Evolutionary conservation across 2,797 vertebrate genomes (phyloP).

Genomic region (Syngnathus rostellatus): DNA sequence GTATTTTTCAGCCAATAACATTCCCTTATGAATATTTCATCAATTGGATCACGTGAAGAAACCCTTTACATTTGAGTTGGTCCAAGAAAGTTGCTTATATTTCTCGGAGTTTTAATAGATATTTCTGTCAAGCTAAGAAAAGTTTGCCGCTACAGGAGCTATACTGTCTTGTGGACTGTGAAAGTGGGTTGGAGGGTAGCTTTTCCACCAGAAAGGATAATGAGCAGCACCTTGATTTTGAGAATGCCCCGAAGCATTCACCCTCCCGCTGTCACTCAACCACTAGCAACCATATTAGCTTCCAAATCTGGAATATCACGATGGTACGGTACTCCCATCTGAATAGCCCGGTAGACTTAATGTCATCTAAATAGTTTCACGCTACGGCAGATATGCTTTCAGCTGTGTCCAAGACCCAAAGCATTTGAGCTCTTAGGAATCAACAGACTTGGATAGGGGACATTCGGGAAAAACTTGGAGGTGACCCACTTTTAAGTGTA

Average conservation of each 20-base stretch:
- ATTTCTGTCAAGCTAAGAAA: neutral
- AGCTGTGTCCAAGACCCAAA: neutral
- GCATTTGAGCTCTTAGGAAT: neutral
- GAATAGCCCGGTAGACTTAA: neutral
- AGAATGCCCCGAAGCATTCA: neutral
- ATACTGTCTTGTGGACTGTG: neutral
- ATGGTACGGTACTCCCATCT: neutral
- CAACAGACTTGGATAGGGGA: neutral
- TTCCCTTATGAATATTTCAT: neutral
- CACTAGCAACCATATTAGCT: neutral
- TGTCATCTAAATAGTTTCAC: conserved; percentile 2
- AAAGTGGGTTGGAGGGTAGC: neutral
- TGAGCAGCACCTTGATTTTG: conserved; percentile 1
- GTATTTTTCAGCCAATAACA: neutral
- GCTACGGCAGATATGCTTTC: neutral
- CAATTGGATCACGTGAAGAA: neutral
- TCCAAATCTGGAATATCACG: conserved; percentile 5
- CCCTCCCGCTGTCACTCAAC: conserved; percentile 5
- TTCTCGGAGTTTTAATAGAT: neutral
- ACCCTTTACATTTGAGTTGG: neutral
- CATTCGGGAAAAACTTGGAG: neutral
- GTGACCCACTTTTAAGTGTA: neutral
- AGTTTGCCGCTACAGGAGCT: neutral
- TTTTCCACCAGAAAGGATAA: neutral
- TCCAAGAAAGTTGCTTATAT: neutral